Evolutionary conservation across 2,888 invertebrate genomes (phyloP).

Genomic region (Plutella xylostella): DNA sequence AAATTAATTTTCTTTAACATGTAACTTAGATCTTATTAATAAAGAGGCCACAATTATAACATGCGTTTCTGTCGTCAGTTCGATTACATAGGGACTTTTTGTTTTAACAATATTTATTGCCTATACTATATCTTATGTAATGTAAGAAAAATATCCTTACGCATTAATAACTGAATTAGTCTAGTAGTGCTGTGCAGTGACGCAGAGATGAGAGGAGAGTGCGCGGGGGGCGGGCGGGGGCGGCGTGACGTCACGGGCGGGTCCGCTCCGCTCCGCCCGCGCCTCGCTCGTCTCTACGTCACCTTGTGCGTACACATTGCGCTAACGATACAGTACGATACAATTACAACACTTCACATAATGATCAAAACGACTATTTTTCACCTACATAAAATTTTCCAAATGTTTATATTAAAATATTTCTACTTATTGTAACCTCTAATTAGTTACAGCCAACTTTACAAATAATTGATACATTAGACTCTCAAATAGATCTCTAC

Average conservation of each 20-base stretch:
- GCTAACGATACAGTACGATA: slow-evolving; percentile 38
- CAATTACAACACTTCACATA: slow-evolving; percentile 66
- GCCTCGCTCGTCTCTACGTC: slow-evolving; percentile 5
- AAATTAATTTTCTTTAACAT: slow-evolving; percentile 68
- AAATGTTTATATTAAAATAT: slow-evolving; percentile 70
- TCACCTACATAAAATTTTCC: slow-evolving; percentile 69
- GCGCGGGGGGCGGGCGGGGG: slow-evolving; percentile 5
- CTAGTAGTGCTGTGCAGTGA: slow-evolving; percentile 67
- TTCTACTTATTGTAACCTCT: slow-evolving; percentile 69
- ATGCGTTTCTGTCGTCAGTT: slow-evolving; percentile 69
- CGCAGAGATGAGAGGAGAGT: slow-evolving; percentile 32
- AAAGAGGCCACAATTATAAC: slow-evolving; percentile 71
- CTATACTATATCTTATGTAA: slow-evolving; percentile 65
- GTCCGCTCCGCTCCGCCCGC: neutral
- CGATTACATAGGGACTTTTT: slow-evolving; percentile 70
- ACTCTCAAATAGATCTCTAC: slow-evolving; percentile 71
- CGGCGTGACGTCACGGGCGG: neutral
- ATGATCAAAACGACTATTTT: slow-evolving; percentile 66
- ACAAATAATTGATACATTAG: slow-evolving; percentile 71
- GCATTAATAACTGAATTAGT: slow-evolving; percentile 59
- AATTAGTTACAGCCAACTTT: slow-evolving; percentile 70
- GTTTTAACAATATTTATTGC: slow-evolving; percentile 65
- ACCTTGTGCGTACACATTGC: slow-evolving; percentile 61
- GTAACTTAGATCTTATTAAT: slow-evolving; percentile 70
- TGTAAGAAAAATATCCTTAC: slow-evolving; percentile 68